phyloP scores from a whole-genome alignment of 2,888 invertebrate genomes.

The Fragum fragum region DNA sequence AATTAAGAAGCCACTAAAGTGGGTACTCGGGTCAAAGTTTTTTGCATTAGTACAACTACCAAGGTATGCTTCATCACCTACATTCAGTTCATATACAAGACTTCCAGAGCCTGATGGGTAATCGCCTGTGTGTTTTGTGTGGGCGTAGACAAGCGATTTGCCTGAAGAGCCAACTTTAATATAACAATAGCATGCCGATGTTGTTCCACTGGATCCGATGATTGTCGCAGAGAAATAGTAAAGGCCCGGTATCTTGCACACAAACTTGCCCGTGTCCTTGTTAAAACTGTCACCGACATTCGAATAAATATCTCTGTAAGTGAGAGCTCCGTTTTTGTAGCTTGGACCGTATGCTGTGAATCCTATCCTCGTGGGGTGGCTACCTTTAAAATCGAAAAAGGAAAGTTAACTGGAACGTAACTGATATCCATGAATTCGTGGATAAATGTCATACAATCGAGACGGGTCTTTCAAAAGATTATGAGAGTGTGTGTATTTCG shows the following conservation, averaged over 20 bases:
- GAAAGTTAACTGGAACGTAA: no score
- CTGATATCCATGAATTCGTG: no score
- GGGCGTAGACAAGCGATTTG: slow-evolving; percentile 1
- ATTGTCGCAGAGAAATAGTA: slow-evolving; percentile 4
- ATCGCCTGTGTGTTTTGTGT: slow-evolving; percentile 13
- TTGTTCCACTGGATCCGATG: background rate
- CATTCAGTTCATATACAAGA: background rate
- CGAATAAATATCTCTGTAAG: background rate
- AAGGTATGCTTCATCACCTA: background rate
- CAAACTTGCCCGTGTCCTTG: slow-evolving; percentile 2
- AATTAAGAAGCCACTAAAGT: background rate
- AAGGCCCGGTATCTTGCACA: background rate
- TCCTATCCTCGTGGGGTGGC: background rate
- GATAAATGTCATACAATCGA: no score
- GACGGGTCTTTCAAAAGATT: no score
- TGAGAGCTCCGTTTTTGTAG: background rate
- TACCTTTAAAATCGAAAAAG: no score
- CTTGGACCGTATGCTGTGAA: background rate
- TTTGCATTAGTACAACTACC: background rate
- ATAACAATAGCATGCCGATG: background rate
- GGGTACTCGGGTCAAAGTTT: background rate
- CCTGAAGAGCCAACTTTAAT: background rate
- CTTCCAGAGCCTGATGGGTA: background rate
- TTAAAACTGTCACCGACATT: background rate
- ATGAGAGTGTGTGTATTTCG: no score